A percentile compares a stretch with the other conserved stretches of the same genome.
phyloP scores from a whole-genome alignment of 2,797 vertebrate species.

The Acanthopagrus latus region DNA sequence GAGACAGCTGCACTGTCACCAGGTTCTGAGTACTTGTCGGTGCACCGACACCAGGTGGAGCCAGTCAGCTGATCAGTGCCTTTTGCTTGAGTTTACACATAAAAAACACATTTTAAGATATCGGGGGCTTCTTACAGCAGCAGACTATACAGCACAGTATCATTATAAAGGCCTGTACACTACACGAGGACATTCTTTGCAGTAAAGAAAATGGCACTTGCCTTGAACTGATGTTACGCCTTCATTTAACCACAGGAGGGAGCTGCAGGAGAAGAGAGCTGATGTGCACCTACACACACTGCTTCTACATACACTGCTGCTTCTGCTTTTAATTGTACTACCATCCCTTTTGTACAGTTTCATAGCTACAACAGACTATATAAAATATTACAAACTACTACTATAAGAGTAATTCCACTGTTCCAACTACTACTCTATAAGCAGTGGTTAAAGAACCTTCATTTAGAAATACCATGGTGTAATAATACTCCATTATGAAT shows the following conservation, averaged over 20 bases:
- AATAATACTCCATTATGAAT: background rate
- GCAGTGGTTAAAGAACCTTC: background rate
- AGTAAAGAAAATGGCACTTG: background rate
- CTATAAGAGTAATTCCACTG: background rate
- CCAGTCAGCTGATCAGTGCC: conserved; percentile 16
- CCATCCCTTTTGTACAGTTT: background rate
- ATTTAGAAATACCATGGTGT: background rate
- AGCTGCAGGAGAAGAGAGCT: conserved; percentile 42
- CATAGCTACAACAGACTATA: background rate
- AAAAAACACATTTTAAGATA: background rate
- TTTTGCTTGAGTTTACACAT: background rate
- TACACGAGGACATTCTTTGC: background rate
- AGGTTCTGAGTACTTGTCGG: background rate
- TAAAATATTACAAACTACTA: background rate
- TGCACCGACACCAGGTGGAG: conserved; percentile 49
- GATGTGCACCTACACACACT: background rate
- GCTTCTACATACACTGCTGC: background rate
- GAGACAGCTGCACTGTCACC: background rate
- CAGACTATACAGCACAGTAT: background rate
- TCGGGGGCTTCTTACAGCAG: background rate
- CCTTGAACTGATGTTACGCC: background rate
- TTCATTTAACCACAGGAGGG: conserved; percentile 61
- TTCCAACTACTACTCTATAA: background rate
- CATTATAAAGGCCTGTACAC: background rate
- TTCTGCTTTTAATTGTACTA: conserved; percentile 3